phyloP scores from a whole-genome alignment of 30 jellyfish, hydroid and myxozoan species.

The Pseudorhiza aurosa region DNA sequence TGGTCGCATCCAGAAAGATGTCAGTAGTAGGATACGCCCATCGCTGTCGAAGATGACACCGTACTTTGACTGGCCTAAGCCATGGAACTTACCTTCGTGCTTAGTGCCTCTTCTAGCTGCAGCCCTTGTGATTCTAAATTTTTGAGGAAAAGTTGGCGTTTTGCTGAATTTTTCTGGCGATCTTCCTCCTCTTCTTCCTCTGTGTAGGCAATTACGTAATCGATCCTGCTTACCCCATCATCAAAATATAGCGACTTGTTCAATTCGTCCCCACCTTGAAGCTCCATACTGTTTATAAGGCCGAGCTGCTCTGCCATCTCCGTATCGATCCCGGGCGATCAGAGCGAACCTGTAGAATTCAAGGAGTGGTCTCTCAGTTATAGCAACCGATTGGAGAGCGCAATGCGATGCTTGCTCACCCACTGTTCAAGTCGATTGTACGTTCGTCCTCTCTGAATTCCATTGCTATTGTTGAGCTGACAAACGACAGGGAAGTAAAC shows the following conservation, averaged over 20 bases:
- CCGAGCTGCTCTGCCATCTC: constrained; percentile 81
- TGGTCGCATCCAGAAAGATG: too few species aligned
- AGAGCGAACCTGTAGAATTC: not conserved
- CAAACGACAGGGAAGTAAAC: not conserved
- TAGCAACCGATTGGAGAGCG: constrained; percentile 17
- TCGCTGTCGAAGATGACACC: not conserved
- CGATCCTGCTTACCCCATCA: constrained; percentile 95
- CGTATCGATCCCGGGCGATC: not conserved
- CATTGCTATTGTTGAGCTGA: not conserved
- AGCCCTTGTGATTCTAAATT: constrained; percentile 68
- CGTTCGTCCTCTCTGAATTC: not conserved
- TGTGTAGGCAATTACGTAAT: constrained; percentile 79
- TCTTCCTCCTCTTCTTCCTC: constrained; percentile 79
- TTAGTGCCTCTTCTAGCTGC: constrained; percentile 70
- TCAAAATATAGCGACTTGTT: constrained; percentile 62
- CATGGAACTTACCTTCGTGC: constrained; percentile 50
- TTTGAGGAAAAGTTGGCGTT: constrained; percentile 67
- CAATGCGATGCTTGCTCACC: constrained; percentile 8
- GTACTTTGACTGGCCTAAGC: not conserved
- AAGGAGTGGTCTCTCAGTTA: constrained; percentile 48
- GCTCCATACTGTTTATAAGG: constrained; percentile 75
- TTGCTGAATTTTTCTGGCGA: constrained; percentile 25
- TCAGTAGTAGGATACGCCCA: constrained; percentile 26
- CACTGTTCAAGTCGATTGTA: not conserved
- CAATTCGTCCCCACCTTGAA: constrained; percentile 44